Conservation (phyloP, 1,140 invertebrate species). For the Drosophila prosaltans region DNA sequence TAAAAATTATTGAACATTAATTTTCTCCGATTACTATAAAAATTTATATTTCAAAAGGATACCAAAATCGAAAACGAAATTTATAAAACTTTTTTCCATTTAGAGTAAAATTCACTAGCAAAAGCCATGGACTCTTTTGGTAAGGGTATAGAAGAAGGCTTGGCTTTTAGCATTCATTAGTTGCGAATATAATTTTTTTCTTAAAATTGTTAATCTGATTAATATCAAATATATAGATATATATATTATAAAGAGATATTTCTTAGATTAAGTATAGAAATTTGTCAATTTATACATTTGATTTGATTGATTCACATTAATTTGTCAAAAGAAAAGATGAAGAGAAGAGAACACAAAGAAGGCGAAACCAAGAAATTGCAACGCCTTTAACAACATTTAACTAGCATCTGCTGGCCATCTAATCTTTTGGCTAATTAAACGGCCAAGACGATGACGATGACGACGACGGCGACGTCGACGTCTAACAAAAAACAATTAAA, state of each 20-base stretch:
- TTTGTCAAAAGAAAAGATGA: slow-evolving; percentile 1
- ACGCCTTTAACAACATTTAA: slow-evolving; percentile 2
- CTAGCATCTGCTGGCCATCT: slow-evolving; percentile 41
- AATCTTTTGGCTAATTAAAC: slow-evolving; percentile 70
- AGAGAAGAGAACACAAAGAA: neutral
- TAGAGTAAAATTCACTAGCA: too few relatives aligned
- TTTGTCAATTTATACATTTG: neutral
- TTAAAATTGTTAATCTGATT: slow-evolving; percentile 10
- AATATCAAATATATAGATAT: neutral
- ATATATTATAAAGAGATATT: too few relatives aligned
- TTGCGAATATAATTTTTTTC: neutral
- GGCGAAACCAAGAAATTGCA: slow-evolving; percentile 1
- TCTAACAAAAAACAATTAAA: slow-evolving; percentile 74
- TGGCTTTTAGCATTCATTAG: neutral
- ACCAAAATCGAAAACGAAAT: too few relatives aligned
- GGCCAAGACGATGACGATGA: slow-evolving; percentile 21
- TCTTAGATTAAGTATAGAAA: neutral
- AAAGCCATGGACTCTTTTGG: too few relatives aligned
- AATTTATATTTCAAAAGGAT: too few relatives aligned
- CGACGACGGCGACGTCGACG: slow-evolving; percentile 30
- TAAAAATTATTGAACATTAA: too few relatives aligned
- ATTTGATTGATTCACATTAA: slow-evolving; percentile 7
- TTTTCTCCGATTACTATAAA: too few relatives aligned
- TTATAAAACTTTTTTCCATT: too few relatives aligned
- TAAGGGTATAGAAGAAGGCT: too few relatives aligned